phyloP scores from a whole-genome alignment of 1,140 invertebrate genomes.

The Psix sp. region DNA sequence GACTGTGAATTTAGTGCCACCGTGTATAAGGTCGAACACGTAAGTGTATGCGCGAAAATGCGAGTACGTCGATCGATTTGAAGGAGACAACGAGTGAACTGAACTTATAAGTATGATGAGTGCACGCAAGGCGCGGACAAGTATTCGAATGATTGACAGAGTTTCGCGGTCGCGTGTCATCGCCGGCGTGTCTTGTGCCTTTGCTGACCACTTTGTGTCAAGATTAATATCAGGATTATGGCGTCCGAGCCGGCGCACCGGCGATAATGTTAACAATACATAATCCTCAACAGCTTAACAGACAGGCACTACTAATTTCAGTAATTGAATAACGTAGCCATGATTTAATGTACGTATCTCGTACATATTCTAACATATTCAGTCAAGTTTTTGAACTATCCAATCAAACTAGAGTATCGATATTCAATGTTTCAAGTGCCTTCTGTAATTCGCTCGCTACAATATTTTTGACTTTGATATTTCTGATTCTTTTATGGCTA shows the following conservation, averaged over 20 bases:
- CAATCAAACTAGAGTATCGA: neutral
- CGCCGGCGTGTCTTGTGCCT: constrained; percentile 15
- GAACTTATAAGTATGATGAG: constrained; percentile 38
- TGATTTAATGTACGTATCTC: neutral
- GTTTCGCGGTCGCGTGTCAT: constrained; percentile 22
- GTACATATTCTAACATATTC: too few species aligned
- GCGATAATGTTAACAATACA: constrained; percentile 44
- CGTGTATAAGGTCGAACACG: constrained; percentile 33
- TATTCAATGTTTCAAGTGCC: constrained; percentile 1
- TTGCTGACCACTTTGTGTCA: constrained; percentile 34
- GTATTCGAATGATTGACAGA: constrained; percentile 47
- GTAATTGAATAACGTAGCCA: constrained; percentile 12
- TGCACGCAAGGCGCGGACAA: constrained; percentile 46
- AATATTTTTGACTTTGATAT: too few species aligned
- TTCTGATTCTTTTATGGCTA: too few species aligned
- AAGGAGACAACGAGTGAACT: constrained; percentile 56
- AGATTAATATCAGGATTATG: constrained; percentile 45
- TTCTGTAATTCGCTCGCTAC: neutral
- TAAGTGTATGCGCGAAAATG: constrained; percentile 47
- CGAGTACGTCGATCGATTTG: constrained; percentile 54
- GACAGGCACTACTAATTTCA: constrained; percentile 28
- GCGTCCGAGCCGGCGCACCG: neutral
- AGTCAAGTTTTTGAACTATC: neutral
- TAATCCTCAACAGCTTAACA: constrained; percentile 34
- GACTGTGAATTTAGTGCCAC: constrained; percentile 15